phyloP scores from a whole-genome alignment of 2,113 vertebrate species.

The Danionella cerebrum region DNA sequence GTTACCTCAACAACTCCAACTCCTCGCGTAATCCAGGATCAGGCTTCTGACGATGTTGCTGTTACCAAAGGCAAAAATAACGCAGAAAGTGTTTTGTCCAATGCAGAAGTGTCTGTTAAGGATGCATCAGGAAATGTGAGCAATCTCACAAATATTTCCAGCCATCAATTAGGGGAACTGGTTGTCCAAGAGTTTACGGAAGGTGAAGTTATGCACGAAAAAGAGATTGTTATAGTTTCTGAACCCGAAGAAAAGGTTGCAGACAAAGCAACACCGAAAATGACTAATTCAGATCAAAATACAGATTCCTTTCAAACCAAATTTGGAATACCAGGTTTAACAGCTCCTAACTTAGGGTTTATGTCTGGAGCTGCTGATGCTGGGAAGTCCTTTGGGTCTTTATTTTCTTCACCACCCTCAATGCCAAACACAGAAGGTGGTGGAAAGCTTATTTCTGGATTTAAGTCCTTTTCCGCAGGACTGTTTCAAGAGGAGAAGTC shows the following conservation, averaged over 20 bases:
- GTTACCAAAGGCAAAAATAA: constrained; percentile 1
- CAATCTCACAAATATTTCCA: not conserved
- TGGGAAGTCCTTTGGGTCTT: constrained; percentile 72
- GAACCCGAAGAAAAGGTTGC: constrained; percentile 37
- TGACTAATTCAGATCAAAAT: constrained; percentile 32
- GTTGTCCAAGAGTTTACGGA: constrained; percentile 26
- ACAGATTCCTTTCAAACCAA: constrained; percentile 48
- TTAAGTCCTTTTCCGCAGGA: constrained; percentile 76
- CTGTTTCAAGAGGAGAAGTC: constrained; percentile 77
- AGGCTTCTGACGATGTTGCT: constrained; percentile 4
- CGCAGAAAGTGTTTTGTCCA: not conserved
- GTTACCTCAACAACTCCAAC: not conserved
- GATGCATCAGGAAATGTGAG: not conserved
- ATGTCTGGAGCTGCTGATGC: constrained; percentile 61
- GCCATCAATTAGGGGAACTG: not conserved
- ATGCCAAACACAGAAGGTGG: constrained; percentile 50
- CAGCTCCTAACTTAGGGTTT: constrained; percentile 63
- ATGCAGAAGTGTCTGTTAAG: not conserved
- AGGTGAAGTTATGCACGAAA: constrained; percentile 44
- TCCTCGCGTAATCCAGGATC: constrained; percentile 10
- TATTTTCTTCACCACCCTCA: constrained; percentile 72
- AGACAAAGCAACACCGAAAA: constrained; percentile 36
- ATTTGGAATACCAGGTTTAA: constrained; percentile 63
- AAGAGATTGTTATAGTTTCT: constrained; percentile 39
- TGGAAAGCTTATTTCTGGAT: constrained; percentile 70